These are phyloP conservation scores for Etia nguti DNA, from an alignment of 2,113 vertebrate species.

Conservation along the genomic window DNA sequence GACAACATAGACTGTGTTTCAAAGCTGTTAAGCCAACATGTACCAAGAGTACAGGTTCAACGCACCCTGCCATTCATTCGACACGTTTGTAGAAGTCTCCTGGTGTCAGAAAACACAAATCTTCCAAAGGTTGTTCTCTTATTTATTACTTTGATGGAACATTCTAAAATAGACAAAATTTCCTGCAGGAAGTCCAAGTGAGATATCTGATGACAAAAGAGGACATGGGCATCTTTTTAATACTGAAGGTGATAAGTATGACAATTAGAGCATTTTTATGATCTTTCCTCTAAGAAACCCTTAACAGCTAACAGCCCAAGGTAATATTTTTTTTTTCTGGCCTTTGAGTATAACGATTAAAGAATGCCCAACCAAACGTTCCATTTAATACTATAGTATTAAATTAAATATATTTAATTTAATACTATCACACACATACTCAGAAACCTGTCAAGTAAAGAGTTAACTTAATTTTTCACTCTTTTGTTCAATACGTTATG, in stretches of 20 bases:
- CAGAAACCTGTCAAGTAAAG: accelerated
- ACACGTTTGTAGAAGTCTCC: neutral
- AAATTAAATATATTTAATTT: too few species aligned
- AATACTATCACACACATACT: neutral
- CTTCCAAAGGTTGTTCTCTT: neutral
- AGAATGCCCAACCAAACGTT: neutral
- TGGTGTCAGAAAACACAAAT: neutral
- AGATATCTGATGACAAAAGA: neutral
- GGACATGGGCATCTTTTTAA: accelerated
- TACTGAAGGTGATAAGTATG: neutral
- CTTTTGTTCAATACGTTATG: neutral
- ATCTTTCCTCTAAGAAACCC: neutral
- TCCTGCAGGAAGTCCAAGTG: neutral
- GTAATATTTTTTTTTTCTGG: accelerated
- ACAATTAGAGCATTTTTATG: neutral
- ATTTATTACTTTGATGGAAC: accelerated
- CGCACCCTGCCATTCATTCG: accelerated
- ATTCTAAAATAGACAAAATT: neutral
- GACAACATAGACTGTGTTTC: accelerated
- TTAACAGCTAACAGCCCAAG: neutral
- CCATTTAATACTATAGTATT: neutral
- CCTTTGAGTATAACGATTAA: accelerated
- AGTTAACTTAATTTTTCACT: neutral
- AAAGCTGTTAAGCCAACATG: neutral
- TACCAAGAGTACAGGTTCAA: neutral